Evolutionary conservation across 2,113 vertebrate species (phyloP).

Genomic region (Ailurus styani): DNA sequence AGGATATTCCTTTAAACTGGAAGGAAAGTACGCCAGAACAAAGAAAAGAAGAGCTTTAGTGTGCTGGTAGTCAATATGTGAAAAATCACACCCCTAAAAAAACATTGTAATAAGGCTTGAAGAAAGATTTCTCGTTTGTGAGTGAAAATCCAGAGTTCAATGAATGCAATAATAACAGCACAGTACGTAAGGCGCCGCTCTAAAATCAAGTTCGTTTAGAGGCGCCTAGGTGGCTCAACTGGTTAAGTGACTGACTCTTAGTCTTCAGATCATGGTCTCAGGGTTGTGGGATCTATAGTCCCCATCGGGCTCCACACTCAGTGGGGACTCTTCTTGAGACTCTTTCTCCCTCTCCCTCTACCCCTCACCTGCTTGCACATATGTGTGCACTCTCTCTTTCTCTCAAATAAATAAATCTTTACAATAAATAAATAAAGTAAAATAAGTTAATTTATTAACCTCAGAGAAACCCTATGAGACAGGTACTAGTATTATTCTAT

Average conservation of each 20-base stretch:
- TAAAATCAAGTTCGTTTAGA: not conserved
- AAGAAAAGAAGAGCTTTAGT: not conserved
- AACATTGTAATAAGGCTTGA: not conserved
- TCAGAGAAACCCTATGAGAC: not conserved
- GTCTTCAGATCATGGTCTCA: not conserved
- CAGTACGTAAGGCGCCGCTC: not conserved
- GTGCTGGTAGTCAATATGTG: not conserved
- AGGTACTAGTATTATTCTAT: not conserved
- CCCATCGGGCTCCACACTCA: not conserved
- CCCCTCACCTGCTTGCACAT: not conserved
- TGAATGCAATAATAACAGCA: not conserved
- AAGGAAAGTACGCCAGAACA: not conserved
- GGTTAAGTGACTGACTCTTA: not conserved
- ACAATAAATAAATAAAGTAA: not conserved
- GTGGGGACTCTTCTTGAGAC: not conserved
- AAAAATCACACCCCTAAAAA: not conserved
- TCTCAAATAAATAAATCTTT: not conserved
- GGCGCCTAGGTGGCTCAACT: not conserved
- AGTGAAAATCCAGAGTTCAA: not conserved
- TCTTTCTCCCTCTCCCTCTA: not conserved
- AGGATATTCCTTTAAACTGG: not conserved
- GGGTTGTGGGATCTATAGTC: not conserved
- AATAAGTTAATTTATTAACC: not conserved
- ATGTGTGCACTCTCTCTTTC: not conserved
- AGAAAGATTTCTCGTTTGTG: not conserved